Conservation (phyloP, 2,797 vertebrate species). For the Anabacerthia variegaticeps region DNA sequence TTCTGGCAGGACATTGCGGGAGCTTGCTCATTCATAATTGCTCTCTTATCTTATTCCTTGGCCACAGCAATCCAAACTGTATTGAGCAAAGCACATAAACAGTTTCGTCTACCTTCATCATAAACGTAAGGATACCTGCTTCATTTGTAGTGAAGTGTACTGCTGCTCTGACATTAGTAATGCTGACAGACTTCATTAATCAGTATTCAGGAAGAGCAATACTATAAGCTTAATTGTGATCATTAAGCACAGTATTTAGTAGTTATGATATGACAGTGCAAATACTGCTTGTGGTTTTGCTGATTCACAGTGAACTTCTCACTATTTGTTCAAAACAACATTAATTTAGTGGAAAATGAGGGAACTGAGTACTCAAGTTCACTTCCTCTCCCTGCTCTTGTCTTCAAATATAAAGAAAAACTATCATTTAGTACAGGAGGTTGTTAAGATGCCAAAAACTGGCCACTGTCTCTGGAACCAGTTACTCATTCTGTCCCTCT, state of each 20-base stretch:
- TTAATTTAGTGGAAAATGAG: neutral
- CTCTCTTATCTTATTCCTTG: constrained; percentile 29
- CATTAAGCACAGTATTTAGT: neutral
- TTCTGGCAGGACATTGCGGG: constrained; percentile 5
- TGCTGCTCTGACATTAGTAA: constrained; percentile 10
- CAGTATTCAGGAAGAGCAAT: neutral
- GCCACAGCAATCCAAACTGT: constrained; percentile 18
- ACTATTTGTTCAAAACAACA: constrained; percentile 17
- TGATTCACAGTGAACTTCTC: constrained; percentile 32
- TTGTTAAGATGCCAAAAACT: neutral
- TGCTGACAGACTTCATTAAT: neutral
- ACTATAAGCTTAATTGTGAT: constrained; percentile 19
- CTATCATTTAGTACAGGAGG: neutral
- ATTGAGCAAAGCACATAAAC: constrained; percentile 49
- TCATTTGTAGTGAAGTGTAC: constrained; percentile 3
- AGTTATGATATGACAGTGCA: constrained; percentile 33
- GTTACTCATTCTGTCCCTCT: neutral
- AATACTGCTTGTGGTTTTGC: constrained; percentile 16
- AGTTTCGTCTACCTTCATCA: constrained; percentile 22
- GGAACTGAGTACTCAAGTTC: neutral
- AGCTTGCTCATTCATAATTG: constrained; percentile 54
- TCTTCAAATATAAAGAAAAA: neutral
- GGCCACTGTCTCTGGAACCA: neutral
- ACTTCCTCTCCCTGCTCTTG: neutral
- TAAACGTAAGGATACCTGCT: constrained; percentile 31